These are phyloP conservation scores for Pteropus alecto DNA, from an alignment of 2,113 vertebrate species.

Conservation along the genomic window DNA sequence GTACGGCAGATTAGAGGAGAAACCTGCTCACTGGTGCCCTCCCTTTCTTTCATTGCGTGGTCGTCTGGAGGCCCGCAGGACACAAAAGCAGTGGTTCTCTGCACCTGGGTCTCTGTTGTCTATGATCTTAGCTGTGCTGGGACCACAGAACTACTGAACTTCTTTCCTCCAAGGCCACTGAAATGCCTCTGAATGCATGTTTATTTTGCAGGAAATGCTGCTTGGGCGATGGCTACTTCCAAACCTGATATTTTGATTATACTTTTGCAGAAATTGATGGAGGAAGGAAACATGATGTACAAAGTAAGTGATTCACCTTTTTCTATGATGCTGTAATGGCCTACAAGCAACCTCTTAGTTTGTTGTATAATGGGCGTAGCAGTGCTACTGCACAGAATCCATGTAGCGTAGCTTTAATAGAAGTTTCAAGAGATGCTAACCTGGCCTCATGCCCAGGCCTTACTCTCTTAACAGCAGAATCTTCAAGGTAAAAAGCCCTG, in stretches of 20 bases:
- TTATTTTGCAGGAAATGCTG: slow-evolving; percentile 93
- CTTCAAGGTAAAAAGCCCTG: neutral
- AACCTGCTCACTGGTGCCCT: accelerated
- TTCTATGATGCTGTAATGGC: neutral
- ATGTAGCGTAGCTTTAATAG: accelerated
- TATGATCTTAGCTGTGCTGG: neutral
- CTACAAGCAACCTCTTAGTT: accelerated
- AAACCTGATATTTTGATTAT: slow-evolving; percentile 99
- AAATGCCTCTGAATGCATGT: slow-evolving; percentile 53
- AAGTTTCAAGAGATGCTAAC: neutral
- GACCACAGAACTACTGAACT: neutral
- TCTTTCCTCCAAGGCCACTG: neutral
- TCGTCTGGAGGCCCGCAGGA: neutral
- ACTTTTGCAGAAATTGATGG: slow-evolving; percentile 98
- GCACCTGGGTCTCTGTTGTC: no score
- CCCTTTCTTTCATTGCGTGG: accelerated
- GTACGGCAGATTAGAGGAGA: neutral
- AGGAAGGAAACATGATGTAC: slow-evolving; percentile 97
- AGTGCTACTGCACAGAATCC: neutral
- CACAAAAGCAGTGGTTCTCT: no score
- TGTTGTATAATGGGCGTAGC: neutral
- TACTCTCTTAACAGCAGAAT: neutral
- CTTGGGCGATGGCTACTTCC: slow-evolving; percentile 99
- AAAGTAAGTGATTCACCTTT: slow-evolving; percentile 86
- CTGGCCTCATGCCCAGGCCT: neutral